Conservation (phyloP, 2,113 vertebrate species). For the Lathamus discolor region DNA sequence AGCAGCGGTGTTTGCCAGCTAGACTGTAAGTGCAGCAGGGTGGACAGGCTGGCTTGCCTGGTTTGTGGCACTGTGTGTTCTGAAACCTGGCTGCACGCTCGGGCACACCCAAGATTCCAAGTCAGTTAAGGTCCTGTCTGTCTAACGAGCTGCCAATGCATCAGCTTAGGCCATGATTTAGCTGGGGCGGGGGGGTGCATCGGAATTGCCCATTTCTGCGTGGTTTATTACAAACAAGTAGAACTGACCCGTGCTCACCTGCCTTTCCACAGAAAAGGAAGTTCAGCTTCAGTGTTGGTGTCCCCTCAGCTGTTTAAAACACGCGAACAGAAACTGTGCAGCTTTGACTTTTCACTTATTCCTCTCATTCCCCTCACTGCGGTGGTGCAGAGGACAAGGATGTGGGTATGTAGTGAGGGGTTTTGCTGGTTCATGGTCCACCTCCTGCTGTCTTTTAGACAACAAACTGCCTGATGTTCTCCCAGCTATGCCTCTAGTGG, state of each 20-base stretch:
- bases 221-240: not conserved
- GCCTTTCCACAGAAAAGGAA: not conserved
- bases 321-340: not conserved
- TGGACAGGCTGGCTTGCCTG: not conserved
- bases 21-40: not conserved
- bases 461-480: not conserved
- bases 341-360: not conserved
- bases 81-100: not conserved
- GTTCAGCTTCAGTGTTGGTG: not conserved
- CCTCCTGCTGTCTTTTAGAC: not conserved
- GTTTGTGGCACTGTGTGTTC: not conserved
- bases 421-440: not conserved
- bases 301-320: not conserved
- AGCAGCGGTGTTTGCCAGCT: not conserved
- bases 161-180: not conserved
- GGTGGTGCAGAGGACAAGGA: not conserved
- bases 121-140: not conserved
- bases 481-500: not conserved
- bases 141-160: not conserved
- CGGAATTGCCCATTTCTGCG: not conserved
- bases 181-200: not conserved
- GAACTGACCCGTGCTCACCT: not conserved
- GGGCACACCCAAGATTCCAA: not conserved
- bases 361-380: not conserved
- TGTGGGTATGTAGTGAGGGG: not conserved